Conservation (phyloP, 2,797 vertebrate genomes). For the Oryzias dopingdopingensis region DNA sequence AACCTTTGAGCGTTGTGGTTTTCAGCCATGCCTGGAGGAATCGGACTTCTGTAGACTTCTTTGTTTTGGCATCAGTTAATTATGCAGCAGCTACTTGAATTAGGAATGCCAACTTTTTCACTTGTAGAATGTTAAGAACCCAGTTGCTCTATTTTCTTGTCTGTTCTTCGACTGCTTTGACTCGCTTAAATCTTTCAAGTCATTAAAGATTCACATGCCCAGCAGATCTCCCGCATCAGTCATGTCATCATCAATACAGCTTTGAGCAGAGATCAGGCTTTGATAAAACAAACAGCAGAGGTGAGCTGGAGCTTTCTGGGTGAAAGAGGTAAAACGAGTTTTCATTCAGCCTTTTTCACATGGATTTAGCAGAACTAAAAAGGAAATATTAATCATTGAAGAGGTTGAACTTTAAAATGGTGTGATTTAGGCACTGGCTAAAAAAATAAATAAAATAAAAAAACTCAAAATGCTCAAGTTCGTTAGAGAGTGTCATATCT, state of each 20-base stretch:
- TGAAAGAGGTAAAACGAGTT: conserved; percentile 7
- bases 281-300: conserved; percentile 11
- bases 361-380: conserved; percentile 7
- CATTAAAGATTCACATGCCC: conserved; percentile 25
- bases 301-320: not conserved
- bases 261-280: too few species aligned
- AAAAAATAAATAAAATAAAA: not conserved
- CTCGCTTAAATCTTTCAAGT: conserved; percentile 35
- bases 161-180: conserved; percentile 24
- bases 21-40: conserved; percentile 21
- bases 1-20: conserved; percentile 18
- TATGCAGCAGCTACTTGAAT: conserved; percentile 7
- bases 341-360: conserved; percentile 2
- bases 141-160: not conserved
- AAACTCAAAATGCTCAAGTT: not conserved
- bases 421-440: not conserved
- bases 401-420: conserved; percentile 1
- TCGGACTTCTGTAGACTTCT: conserved; percentile 17
- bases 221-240: too few species aligned
- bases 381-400: conserved; percentile 1
- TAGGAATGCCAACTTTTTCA: conserved; percentile 42
- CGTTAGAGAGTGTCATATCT: too few species aligned
- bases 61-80: conserved; percentile 40
- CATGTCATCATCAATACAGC: too few species aligned
- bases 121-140: conserved; percentile 49